Percentiles rank a stretch among this genome's conserved stretches.
These are phyloP conservation scores for Cecropterus lyciades DNA, from an alignment of 1,140 invertebrate genomes.

Conservation along the genomic window DNA sequence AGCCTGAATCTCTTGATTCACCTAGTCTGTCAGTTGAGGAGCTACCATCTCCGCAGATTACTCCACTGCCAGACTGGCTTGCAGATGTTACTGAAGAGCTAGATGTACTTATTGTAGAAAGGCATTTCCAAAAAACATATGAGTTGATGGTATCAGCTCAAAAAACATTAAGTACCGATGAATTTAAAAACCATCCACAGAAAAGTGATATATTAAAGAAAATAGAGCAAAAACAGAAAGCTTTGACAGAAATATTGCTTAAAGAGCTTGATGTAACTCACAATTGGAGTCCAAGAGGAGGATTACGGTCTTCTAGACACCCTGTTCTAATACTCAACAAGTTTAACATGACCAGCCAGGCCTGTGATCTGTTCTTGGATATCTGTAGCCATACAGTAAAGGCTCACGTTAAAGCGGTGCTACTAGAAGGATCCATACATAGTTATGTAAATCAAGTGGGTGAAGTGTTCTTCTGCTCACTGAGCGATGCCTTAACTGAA, in stretches of 20 bases:
- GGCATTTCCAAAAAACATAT: slow-evolving; percentile 98
- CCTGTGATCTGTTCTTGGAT: slow-evolving; percentile 94
- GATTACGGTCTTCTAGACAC: slow-evolving; percentile 93
- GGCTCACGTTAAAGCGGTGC: slow-evolving; percentile 93
- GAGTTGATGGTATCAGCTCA: slow-evolving; percentile 89
- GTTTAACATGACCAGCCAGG: slow-evolving; percentile 91
- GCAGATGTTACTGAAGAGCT: slow-evolving; percentile 96
- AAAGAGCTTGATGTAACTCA: slow-evolving; percentile 95
- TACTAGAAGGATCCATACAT: slow-evolving; percentile 94
- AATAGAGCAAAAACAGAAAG: slow-evolving; percentile 91
- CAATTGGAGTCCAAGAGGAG: slow-evolving; percentile 96
- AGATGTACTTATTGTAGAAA: slow-evolving; percentile 98
- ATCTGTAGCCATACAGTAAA: slow-evolving; percentile 93
- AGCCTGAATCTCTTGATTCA: slow-evolving; percentile 76
- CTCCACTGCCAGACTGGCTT: slow-evolving; percentile 93
- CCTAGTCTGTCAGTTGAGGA: slow-evolving; percentile 79
- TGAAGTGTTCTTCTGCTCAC: slow-evolving; percentile 94
- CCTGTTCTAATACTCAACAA: slow-evolving; percentile 95
- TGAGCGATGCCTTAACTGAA: slow-evolving; percentile 94
- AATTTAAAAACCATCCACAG: slow-evolving; percentile 73
- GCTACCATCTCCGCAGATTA: slow-evolving; percentile 84
- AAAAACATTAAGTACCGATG: slow-evolving; percentile 73
- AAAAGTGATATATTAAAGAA: slow-evolving; percentile 71
- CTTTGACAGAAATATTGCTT: slow-evolving; percentile 93
- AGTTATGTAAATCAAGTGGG: slow-evolving; percentile 94